Evolutionary conservation across 2,888 invertebrate genomes (phyloP).

Genomic region (Bruchidius siliquastri): DNA sequence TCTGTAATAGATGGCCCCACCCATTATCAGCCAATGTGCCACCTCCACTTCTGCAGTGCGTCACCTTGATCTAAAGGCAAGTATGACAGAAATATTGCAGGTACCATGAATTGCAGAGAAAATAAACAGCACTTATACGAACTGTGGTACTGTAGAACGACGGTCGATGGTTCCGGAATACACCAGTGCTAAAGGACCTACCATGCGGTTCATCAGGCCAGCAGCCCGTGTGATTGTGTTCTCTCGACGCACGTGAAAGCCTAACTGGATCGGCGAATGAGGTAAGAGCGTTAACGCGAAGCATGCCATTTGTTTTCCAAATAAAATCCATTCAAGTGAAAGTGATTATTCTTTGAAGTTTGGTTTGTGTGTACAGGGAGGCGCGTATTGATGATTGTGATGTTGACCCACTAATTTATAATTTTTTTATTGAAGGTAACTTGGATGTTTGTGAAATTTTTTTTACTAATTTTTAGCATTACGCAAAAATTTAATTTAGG

Average conservation of each 20-base stretch:
- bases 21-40: neutral
- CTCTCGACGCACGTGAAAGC: neutral
- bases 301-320: neutral
- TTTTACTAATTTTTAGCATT: too few relatives aligned
- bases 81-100: neutral
- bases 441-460: too few relatives aligned
- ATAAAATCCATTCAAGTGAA: neutral
- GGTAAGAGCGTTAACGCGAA: neutral
- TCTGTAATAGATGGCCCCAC: neutral
- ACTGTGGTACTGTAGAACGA: neutral
- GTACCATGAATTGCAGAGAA: neutral
- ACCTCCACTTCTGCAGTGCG: neutral
- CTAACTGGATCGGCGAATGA: neutral
- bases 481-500: too few relatives aligned
- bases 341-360: too few relatives aligned
- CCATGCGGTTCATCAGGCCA: neutral
- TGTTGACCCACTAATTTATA: too few relatives aligned
- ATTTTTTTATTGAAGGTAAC: too few relatives aligned
- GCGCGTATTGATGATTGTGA: neutral
- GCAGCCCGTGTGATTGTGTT: neutral
- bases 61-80: neutral
- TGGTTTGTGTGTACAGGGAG: neutral
- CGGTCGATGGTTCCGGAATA: neutral
- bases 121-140: neutral
- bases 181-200: neutral